Evolutionary conservation across 2,888 invertebrate genomes (phyloP).

Genomic region (Camptogramma bilineatum): DNA sequence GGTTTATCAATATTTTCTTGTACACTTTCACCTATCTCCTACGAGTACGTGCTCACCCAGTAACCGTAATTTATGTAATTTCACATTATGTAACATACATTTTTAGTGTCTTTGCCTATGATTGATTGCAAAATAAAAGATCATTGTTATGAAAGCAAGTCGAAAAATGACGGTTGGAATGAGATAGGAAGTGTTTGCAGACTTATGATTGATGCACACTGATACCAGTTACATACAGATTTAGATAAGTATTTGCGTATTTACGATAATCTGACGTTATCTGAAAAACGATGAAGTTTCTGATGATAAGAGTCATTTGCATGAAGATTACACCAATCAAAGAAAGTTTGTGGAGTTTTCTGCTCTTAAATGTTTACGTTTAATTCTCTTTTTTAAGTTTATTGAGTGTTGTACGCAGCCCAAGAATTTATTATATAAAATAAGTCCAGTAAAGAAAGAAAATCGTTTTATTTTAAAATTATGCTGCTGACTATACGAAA

Average conservation of each 20-base stretch:
- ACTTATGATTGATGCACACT: constrained; percentile 24
- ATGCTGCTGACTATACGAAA: too few relatives aligned
- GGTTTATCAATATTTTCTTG: background rate
- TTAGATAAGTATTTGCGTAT: constrained; percentile 14
- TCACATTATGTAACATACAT: constrained; percentile 26
- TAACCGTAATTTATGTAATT: constrained; percentile 20
- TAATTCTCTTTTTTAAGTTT: too few relatives aligned
- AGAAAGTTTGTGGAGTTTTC: background rate
- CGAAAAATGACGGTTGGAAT: constrained; percentile 15
- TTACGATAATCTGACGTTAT: background rate
- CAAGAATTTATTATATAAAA: too few relatives aligned
- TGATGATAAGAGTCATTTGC: background rate
- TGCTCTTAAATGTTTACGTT: background rate
- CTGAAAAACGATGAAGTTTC: background rate
- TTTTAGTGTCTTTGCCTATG: constrained; percentile 22
- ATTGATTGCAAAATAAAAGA: constrained; percentile 31
- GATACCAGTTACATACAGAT: background rate
- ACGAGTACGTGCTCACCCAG: constrained; percentile 13
- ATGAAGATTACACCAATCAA: background rate
- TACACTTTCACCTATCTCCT: constrained; percentile 19
- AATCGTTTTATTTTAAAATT: too few relatives aligned
- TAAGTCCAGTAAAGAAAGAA: too few relatives aligned
- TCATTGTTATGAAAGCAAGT: constrained; percentile 26
- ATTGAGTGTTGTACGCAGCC: too few relatives aligned
- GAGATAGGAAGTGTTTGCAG: constrained; percentile 19